Evolutionary conservation across 1,140 invertebrate species (phyloP).

Genomic region (Sinella curviseta): DNA sequence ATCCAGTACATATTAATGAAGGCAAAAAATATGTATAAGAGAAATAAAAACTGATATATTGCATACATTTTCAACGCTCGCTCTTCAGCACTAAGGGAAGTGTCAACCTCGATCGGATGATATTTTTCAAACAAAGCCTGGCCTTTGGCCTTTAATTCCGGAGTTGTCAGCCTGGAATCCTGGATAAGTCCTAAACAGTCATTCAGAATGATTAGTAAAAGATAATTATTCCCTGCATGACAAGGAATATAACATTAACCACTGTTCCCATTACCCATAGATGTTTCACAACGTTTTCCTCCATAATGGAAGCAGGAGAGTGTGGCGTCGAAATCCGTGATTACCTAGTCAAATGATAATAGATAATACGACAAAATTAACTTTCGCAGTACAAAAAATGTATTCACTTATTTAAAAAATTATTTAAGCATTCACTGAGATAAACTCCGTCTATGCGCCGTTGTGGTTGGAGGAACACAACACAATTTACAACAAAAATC

Average conservation of each 20-base stretch:
- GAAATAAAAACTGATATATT: neutral
- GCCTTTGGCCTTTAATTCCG: neutral
- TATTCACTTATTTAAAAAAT: too few species aligned
- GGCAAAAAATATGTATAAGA: neutral
- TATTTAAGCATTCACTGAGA: neutral
- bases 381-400: too few species aligned
- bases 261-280: slow-evolving; percentile 63
- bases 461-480: neutral
- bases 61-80: neutral
- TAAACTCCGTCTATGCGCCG: neutral
- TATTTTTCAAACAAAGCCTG: neutral
- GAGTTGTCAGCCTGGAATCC: neutral
- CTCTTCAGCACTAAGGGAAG: neutral
- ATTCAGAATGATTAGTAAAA: too few species aligned
- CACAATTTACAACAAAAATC: too few species aligned
- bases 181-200: neutral
- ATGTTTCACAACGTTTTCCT: slow-evolving; percentile 66
- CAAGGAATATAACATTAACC: neutral
- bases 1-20: too few species aligned
- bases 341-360: slow-evolving; percentile 60
- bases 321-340: slow-evolving; percentile 82
- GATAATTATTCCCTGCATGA: neutral
- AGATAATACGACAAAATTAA: neutral
- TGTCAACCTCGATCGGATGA: neutral
- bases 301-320: slow-evolving; percentile 71